Conservation (phyloP, 2,888 invertebrate genomes). For the Cosmia trapezina region DNA sequence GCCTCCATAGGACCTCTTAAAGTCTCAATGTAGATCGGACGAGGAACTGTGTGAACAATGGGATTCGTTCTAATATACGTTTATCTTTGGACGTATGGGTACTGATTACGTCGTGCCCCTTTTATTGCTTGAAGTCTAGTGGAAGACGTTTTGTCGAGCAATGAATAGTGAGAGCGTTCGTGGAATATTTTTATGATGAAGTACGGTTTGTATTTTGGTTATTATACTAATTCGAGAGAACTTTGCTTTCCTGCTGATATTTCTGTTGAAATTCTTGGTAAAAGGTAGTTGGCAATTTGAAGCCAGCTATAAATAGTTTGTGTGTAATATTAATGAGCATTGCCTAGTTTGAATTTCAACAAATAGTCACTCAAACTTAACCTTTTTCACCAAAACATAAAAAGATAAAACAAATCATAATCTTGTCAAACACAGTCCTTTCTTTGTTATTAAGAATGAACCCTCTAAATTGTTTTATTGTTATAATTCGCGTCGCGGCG, state of each 20-base stretch:
- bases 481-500: conserved; percentile 36
- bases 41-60: conserved; percentile 61
- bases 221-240: background rate
- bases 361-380: background rate
- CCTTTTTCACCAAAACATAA: background rate
- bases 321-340: background rate
- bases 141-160: conserved; percentile 11
- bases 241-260: background rate
- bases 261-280: background rate
- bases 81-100: conserved; percentile 35
- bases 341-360: background rate
- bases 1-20: conserved; percentile 65
- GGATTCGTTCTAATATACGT: conserved; percentile 51
- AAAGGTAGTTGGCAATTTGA: background rate
- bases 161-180: conserved; percentile 33
- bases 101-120: conserved; percentile 27
- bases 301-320: background rate
- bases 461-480: conserved; percentile 34
- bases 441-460: conserved; percentile 23
- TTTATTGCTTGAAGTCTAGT: conserved; percentile 39
- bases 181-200: conserved; percentile 23
- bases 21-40: conserved; percentile 60
- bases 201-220: conserved; percentile 1
- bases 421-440: conserved; percentile 6
- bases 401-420: conserved; percentile 15